Percentiles rank a stretch among this genome's conserved stretches.
Conservation (phyloP, 2,797 vertebrate genomes). For the Sylvilagus floridanus region DNA sequence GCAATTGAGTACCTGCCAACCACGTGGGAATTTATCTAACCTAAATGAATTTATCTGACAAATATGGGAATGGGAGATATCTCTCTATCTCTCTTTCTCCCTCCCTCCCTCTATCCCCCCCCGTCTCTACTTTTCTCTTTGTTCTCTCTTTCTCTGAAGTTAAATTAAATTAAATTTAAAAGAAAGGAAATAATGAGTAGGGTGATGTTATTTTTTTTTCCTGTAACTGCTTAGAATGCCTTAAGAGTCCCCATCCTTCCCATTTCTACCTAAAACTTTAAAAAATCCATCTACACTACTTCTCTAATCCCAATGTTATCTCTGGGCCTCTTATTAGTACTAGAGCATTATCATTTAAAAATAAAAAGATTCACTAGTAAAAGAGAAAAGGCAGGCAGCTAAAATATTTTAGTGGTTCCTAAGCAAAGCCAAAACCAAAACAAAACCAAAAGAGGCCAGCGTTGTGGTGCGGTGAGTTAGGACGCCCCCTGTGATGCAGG, state of each 20-base stretch:
- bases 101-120: too few species aligned
- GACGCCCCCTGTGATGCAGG: too few species aligned
- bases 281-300: not conserved
- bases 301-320: not conserved
- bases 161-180: not conserved
- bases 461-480: too few species aligned
- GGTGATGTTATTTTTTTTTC: not conserved
- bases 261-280: not conserved
- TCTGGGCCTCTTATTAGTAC: not conserved
- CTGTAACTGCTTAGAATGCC: not conserved
- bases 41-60: too few species aligned
- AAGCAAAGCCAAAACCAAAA: not conserved
- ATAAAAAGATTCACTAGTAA: not conserved
- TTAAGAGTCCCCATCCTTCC: not conserved
- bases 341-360: not conserved
- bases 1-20: too few species aligned
- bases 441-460: not conserved
- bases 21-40: too few species aligned
- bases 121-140: too few species aligned
- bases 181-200: not conserved
- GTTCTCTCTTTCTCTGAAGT: too few species aligned
- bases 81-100: too few species aligned
- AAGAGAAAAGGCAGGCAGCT: not conserved
- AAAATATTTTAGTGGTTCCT: not conserved
- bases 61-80: too few species aligned